Conservation (phyloP, 2,113 vertebrate genomes). For the Eolophus roseicapilla region DNA sequence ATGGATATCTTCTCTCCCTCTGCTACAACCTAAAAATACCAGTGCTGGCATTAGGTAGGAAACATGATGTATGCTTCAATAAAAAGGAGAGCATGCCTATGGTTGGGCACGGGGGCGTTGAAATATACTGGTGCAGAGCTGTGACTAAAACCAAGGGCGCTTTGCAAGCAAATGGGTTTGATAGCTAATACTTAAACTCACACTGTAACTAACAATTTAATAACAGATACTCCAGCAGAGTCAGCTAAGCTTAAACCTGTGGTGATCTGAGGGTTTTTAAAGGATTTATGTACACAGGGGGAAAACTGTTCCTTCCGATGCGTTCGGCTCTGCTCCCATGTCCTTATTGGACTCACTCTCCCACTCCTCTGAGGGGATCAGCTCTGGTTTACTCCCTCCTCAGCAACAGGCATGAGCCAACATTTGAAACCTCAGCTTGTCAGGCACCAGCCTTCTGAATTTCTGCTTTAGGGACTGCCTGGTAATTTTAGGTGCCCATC, state of each 20-base stretch:
- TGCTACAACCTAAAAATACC: constrained; percentile 17
- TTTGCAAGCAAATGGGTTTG: not conserved
- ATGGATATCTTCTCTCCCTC: not conserved
- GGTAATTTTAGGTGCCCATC: not conserved
- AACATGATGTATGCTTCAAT: not conserved
- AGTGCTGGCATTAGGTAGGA: not conserved
- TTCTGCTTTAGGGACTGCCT: not conserved
- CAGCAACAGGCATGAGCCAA: not conserved
- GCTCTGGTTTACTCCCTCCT: not conserved
- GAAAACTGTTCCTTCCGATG: not conserved
- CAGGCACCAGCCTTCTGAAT: not conserved
- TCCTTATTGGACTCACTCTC: not conserved
- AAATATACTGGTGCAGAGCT: not conserved
- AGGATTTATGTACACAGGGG: not conserved
- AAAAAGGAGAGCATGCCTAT: not conserved
- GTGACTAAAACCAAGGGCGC: constrained; percentile 15
- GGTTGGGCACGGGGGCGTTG: not conserved
- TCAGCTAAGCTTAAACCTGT: not conserved
- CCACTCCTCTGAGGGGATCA: not conserved
- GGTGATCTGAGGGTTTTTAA: not conserved
- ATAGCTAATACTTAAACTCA: not conserved
- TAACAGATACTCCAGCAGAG: not conserved
- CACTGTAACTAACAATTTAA: constrained; percentile 45
- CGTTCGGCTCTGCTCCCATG: not conserved
- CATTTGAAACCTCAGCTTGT: no score